Evolutionary conservation across 2,888 invertebrate species (phyloP), one percentile per base, ranked within the genome.

Genomic region (Axea sp.): DNA sequence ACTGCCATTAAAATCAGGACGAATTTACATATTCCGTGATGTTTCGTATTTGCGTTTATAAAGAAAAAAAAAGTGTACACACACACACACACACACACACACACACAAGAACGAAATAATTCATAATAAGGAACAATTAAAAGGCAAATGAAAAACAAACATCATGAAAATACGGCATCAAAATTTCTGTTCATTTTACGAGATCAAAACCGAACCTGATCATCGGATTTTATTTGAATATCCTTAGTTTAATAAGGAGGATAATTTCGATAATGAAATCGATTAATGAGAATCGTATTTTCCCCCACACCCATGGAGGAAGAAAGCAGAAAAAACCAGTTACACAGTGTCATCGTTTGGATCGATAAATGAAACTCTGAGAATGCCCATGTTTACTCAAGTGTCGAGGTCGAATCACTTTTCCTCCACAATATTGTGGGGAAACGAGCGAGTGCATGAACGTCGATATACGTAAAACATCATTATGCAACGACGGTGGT

Each of bases 321-420:
- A 62, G 57, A 53, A 69, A 62, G 47, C 15, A 45, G 55, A 62
- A 55, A 60, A 15, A 30, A 55, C 47, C 49, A 73, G 62, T 73
- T 59, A 60, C 43, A 67, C 28, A 47, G 55, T 73, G 60, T 60
- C 65, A 67, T 68, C 60, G 49, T 53, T 59, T 45, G 65, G 65
- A 65, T 65, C 72, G 62, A 73, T 65, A 73, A 60, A 67, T 60
- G 60, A 67, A 73, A 68, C 67, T 68, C 68, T 31, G 62, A 68
- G 73, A 73, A 73, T 68, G 68, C 41, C 73, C 68, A 73, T 73
- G 68, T 73, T 73, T 73, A 64, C 49, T 64, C 68, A 73, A 73
- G 73, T 68, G 73, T 68, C 68, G 62, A 62, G 68, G 73, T 67
- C 72, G 65, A 72, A 72, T 69, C 73, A 62, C 62, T 68, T 74